phyloP scores from a whole-genome alignment of 2,888 invertebrate species.

The Mechanitis messenoides region DNA sequence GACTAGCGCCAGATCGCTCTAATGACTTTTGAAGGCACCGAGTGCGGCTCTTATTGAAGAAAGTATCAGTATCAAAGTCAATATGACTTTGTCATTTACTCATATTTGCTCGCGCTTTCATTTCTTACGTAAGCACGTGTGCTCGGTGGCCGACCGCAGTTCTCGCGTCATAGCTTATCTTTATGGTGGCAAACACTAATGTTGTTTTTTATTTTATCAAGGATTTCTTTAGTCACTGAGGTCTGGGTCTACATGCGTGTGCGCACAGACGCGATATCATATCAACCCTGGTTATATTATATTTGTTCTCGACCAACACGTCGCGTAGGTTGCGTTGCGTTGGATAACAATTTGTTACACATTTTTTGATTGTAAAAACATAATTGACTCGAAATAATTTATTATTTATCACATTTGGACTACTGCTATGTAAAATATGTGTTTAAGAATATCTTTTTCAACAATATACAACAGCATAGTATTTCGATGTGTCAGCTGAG shows the following conservation, averaged over 20 bases:
- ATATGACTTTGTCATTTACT: conserved; percentile 59
- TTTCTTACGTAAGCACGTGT: conserved; percentile 51
- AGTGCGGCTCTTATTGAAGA: conserved; percentile 27
- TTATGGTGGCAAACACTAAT: conserved; percentile 65
- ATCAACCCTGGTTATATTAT: conserved; percentile 58
- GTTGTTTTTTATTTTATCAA: conserved; percentile 63
- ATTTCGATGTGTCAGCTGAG: too few species aligned
- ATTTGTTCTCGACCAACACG: conserved; percentile 51
- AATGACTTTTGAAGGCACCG: conserved; percentile 42
- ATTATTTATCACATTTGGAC: too few species aligned
- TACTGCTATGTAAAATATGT: too few species aligned
- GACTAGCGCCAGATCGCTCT: conserved; percentile 52
- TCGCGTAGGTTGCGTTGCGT: conserved; percentile 38
- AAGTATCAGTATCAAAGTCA: conserved; percentile 50
- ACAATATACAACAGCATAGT: too few species aligned
- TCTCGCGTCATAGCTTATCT: conserved; percentile 62
- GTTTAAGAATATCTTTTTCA: too few species aligned
- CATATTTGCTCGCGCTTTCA: conserved; percentile 52
- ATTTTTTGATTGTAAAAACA: too few species aligned
- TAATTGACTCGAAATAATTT: too few species aligned
- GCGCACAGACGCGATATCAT: conserved; percentile 47
- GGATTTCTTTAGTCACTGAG: conserved; percentile 58
- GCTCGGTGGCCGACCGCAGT: conserved; percentile 56
- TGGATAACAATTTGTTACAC: conserved; percentile 12
- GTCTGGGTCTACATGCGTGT: conserved; percentile 48